Evolutionary conservation across 2,113 vertebrate species (phyloP), one percentile per base, ranked within the genome.

Genomic region (Romanogobio albipinnatus): DNA sequence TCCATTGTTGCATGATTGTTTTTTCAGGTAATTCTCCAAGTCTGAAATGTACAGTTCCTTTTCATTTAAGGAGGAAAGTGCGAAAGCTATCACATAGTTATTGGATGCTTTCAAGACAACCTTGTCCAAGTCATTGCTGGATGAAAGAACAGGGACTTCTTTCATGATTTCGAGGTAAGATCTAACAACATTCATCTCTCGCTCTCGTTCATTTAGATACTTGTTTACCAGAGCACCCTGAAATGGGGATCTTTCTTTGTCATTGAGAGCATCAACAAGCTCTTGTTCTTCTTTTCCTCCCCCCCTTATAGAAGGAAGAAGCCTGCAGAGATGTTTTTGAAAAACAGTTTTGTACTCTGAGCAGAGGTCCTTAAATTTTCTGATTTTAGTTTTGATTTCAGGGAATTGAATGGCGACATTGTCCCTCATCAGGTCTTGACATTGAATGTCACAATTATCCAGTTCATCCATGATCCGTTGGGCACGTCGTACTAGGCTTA

Each of bases 361-460:
- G 19, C 80, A 84, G 81, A 90, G 15, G 61, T 53, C 76, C 75
- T 74, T 88, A 74, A 86, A 90, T 64, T 85, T 85, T 8, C 26
- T 36, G 26, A 87, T 47, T 15, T 87, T 90, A 26, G 58, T 4
- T 73, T 78, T 83, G 8, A 90, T 64, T 81, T 88, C 86, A 33
- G 84, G 75, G 59, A 89, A 90, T 33, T 75, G 26, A 76, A 74
- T 80, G 47, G 82, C 75, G 6, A 86, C 53, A 1, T 66, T 64
- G 43, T 83, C 75, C 8, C 84, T 89, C 82, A 85, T 85, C 74
- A 89, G 11, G 29, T 89, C 88, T 39, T 89, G 74, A 56, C 86
- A 89, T 7, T 85, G 75, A 17, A 86, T 58, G 9, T 79, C 75
- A 76, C 74, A 26, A 26, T 86, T 75, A 61, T 88, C 77, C 59